Percentiles rank a stretch among this genome's conserved stretches.
phyloP scores from a whole-genome alignment of 1,140 invertebrate genomes.

The Lethocerus indicus region DNA sequence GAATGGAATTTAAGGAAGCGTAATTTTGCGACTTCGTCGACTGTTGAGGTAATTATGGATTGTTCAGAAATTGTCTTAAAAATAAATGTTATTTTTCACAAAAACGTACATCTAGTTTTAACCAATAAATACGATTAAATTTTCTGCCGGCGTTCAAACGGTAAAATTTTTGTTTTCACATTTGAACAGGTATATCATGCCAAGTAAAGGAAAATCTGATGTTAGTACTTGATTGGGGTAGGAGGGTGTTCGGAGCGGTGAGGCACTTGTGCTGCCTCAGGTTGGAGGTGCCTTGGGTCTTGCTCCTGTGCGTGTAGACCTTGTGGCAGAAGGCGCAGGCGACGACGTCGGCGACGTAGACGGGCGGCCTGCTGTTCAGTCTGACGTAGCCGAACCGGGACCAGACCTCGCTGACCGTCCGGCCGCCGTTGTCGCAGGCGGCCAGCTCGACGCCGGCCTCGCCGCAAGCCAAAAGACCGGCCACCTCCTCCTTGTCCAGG shows the following conservation, averaged over 20 bases:
- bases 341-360: background rate
- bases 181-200: too few relatives aligned
- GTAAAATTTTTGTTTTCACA: too few relatives aligned
- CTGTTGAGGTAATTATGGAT: too few relatives aligned
- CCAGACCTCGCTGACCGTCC: background rate
- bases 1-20: too few relatives aligned
- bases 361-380: background rate
- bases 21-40: too few relatives aligned
- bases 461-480: background rate
- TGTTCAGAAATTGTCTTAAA: too few relatives aligned
- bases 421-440: background rate
- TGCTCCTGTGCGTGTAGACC: slow-evolving; percentile 2
- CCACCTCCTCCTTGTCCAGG: background rate
- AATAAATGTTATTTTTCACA: too few relatives aligned
- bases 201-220: too few relatives aligned
- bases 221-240: too few relatives aligned
- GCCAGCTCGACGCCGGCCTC: background rate
- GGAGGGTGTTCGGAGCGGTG: background rate
- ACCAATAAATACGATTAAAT: too few relatives aligned
- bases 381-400: background rate
- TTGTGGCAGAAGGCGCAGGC: slow-evolving; percentile 3
- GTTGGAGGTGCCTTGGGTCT: slow-evolving; percentile 3
- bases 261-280: background rate
- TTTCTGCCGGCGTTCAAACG: too few relatives aligned
- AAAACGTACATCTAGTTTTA: too few relatives aligned